phyloP scores from a whole-genome alignment of 1,140 invertebrate genomes.

The Temnothorax longispinosus region DNA sequence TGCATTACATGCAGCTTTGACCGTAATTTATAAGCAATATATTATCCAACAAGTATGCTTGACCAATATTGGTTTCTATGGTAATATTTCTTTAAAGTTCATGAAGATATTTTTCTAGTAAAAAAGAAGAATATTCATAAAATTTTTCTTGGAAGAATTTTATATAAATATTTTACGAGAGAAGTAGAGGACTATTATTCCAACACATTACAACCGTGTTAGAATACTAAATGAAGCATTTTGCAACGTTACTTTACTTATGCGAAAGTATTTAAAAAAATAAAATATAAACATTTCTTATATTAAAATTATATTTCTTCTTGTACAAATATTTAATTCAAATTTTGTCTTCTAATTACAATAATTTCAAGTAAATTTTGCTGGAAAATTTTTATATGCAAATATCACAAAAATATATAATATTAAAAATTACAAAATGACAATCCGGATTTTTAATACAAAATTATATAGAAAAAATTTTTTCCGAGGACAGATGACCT shows the following conservation, averaged over 20 bases:
- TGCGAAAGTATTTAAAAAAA: background rate
- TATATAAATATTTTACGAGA: background rate
- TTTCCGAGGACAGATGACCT: background rate
- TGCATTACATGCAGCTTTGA: slow-evolving; percentile 1
- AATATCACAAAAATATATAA: too few relatives aligned
- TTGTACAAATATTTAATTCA: background rate
- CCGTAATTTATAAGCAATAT: slow-evolving; percentile 20
- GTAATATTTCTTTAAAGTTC: background rate
- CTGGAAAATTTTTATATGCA: background rate
- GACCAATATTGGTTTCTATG: background rate
- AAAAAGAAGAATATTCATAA: background rate
- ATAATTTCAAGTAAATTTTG: background rate
- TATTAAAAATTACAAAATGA: background rate
- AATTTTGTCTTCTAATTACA: background rate
- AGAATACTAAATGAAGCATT: background rate
- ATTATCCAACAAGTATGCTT: background rate
- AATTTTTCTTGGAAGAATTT: background rate
- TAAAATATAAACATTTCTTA: background rate
- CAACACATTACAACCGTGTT: background rate
- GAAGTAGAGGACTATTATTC: background rate
- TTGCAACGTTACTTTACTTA: background rate
- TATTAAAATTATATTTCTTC: background rate
- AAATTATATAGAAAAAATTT: too few relatives aligned
- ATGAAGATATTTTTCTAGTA: background rate
- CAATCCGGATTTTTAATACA: too few relatives aligned